Conservation (phyloP, 2,113 vertebrate genomes). For the Nesogale talazaci region DNA sequence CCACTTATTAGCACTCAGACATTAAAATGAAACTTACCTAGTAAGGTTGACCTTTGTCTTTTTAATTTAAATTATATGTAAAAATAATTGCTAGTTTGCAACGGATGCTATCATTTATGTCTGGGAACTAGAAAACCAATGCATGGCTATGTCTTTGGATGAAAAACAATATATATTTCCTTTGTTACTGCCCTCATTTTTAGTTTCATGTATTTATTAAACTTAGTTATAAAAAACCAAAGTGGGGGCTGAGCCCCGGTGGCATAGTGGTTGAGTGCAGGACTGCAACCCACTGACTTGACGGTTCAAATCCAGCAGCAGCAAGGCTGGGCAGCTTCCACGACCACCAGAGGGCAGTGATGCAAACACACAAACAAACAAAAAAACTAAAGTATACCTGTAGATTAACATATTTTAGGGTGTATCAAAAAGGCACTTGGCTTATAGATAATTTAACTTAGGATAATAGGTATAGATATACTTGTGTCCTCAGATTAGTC, state of each 20-base stretch:
- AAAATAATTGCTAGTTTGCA: constrained; percentile 49
- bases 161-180: constrained; percentile 15
- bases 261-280: no score
- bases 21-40: constrained; percentile 52
- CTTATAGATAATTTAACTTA: constrained; percentile 27
- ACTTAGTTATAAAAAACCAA: no score
- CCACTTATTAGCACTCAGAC: constrained; percentile 69
- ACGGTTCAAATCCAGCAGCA: no score
- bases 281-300: no score
- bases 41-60: constrained; percentile 34
- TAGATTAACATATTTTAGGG: no score
- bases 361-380: no score
- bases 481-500: constrained; percentile 7
- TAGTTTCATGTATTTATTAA: constrained; percentile 19
- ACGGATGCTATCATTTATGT: constrained; percentile 26
- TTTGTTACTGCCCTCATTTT: constrained; percentile 16
- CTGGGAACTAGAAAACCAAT: constrained; percentile 20
- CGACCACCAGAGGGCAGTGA: no score
- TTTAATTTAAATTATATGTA: constrained; percentile 46
- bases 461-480: background rate
- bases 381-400: constrained; percentile 20
- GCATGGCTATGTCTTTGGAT: background rate
- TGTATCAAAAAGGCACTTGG: background rate
- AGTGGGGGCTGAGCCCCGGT: no score
- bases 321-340: no score